Base-by-base conservation (phyloP, 2,888 invertebrate genomes). In the Idaea aversata region DNA sequence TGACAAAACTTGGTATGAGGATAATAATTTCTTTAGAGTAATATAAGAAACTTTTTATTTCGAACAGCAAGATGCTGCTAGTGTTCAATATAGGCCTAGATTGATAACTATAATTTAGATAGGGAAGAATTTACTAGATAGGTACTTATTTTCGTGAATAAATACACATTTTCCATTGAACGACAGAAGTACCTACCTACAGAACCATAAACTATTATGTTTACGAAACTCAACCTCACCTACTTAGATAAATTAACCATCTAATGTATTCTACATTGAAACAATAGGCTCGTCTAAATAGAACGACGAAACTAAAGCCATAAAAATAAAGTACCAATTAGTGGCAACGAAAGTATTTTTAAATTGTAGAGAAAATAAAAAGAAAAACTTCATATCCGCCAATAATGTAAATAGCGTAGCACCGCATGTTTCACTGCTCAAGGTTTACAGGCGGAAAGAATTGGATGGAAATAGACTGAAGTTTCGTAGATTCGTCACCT, bases 371-470 rank as follows among this genome's bases (percentile, higher is more conserved):
- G 68, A 70, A 71, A 70, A 73, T 65, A 66, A 69, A 70, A 70
- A 72, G 47, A 71, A 66, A 68, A 68, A 69, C 65, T 70, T 69
- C 71, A 73, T 70, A 73, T 68, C 68, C 68, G 72, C 71, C 72
- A 75, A 76, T 47, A 47, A 10, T 68, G 75, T 75, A 76, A 79
- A 75, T 74, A 72, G 66, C 68, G 75, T 74, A 72, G 66, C 68
- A 65, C 77, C 72, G 69, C 68, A 67, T 77, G 76, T 78, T 69
- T 80, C 74, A 75, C 72, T 77, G 74, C 72, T 74, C 81, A 82
- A 83, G 82, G 82, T 76, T 79, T 72, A 65, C 67, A 70, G 73
- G 73, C 71, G 72, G 76, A 80, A 78, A 82, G 75, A 76, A 75
- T 73, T 65, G 70, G 72, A 69, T 73, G 70, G 67, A 82, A 83